These are phyloP conservation scores for Melanerpes aurifrons DNA, from an alignment of 2,113 vertebrate genomes.

Conservation along the genomic window DNA sequence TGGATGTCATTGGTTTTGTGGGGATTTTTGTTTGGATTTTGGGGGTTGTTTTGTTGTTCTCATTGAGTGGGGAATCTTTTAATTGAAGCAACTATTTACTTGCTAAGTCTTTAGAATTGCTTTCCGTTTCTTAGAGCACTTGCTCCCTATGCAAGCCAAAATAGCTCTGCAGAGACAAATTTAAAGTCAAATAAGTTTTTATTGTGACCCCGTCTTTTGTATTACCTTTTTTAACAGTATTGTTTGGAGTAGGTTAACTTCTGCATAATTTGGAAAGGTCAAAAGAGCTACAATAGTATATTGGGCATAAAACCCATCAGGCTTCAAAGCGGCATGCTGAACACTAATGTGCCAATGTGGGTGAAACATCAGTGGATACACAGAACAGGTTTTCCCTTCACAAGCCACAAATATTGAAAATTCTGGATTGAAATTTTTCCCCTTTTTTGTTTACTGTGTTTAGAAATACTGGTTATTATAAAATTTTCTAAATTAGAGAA, in stretches of 20 bases:
- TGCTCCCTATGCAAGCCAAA: not conserved
- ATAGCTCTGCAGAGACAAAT: not conserved
- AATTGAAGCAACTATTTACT: not conserved
- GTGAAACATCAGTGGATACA: not conserved
- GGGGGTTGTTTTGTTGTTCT: not conserved
- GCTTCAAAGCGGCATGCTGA: not conserved
- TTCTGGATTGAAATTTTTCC: not conserved
- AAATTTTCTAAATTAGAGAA: not conserved
- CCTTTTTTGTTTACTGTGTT: not conserved
- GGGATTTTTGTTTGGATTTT: not conserved
- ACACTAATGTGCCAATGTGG: not conserved
- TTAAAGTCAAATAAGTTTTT: not conserved
- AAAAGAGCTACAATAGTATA: not conserved
- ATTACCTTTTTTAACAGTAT: not conserved
- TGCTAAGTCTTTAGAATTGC: not conserved
- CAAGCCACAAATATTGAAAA: not conserved
- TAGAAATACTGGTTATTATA: not conserved
- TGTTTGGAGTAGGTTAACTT: not conserved
- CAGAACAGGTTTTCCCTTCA: not conserved
- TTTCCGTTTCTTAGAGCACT: not conserved
- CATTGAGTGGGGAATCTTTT: not conserved
- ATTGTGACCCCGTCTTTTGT: not conserved
- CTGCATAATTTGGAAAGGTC: not conserved
- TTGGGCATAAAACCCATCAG: fast-evolving
- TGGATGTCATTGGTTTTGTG: fast-evolving